Evolutionary conservation across 64 coral and sea anemone species (phyloP).

Genomic region (Actinia tenebrosa): DNA sequence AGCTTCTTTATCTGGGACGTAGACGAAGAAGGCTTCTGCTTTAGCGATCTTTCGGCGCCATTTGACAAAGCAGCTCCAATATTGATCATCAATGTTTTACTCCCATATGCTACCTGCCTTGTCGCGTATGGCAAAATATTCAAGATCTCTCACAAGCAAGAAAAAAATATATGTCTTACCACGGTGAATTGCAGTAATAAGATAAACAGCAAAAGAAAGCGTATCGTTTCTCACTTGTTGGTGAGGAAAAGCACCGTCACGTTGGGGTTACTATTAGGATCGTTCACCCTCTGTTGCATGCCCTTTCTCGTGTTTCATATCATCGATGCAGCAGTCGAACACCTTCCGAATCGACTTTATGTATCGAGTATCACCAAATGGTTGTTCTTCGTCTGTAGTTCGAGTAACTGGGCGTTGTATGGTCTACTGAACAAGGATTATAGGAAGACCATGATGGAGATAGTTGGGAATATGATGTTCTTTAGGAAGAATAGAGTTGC

Average conservation of each 20-base stretch:
- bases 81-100: not conserved
- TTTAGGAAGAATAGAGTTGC: not conserved
- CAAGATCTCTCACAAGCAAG: conserved; percentile 11
- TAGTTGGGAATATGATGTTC: not conserved
- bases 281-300: conserved; percentile 20
- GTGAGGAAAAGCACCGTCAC: conserved; percentile 22
- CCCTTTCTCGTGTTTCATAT: conserved; percentile 27
- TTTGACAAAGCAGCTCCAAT: conserved; percentile 13
- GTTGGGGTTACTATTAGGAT: conserved; percentile 16
- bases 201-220: not conserved
- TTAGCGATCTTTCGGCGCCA: not conserved
- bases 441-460: not conserved
- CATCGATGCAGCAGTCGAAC: not conserved
- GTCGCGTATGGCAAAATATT: conserved; percentile 13
- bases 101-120: not conserved
- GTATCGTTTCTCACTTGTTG: not conserved
- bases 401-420: conserved; percentile 38
- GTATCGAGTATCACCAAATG: conserved; percentile 15
- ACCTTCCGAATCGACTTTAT: conserved; percentile 19
- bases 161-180: not conserved
- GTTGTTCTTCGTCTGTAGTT: conserved; percentile 14
- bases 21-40: not conserved
- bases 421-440: conserved; percentile 27
- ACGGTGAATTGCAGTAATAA: not conserved
- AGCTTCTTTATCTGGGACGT: conserved; percentile 19